Evolutionary conservation across 2,797 vertebrate species (phyloP).

Genomic region (Rhincodon typus): DNA sequence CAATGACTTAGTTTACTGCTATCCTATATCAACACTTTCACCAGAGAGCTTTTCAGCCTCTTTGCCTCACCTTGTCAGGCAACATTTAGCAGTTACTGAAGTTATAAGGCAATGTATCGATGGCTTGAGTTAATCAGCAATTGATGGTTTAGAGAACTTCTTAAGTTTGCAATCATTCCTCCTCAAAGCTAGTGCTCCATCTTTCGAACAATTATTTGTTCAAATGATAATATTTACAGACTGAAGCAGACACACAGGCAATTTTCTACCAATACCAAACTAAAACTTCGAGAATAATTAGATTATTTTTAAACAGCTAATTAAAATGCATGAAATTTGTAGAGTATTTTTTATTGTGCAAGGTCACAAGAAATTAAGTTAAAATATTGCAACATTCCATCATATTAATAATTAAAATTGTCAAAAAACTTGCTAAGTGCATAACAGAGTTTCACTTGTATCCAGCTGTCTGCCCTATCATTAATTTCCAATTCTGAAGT

Average conservation of each 20-base stretch:
- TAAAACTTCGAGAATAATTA: neutral
- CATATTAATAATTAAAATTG: neutral
- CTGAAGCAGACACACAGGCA: neutral
- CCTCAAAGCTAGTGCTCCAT: no score
- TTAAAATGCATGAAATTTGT: neutral
- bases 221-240: neutral
- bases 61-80: no score
- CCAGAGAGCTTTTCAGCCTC: no score
- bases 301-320: neutral
- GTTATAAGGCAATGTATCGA: no score
- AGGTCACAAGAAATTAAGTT: neutral
- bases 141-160: no score
- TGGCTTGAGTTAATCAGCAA: no score
- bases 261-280: neutral
- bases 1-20: no score
- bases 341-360: neutral
- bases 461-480: neutral
- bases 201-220: no score
- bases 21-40: no score
- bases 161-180: no score
- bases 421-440: conserved; percentile 1
- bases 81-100: no score
- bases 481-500: neutral
- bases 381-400: neutral
- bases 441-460: neutral